A percentile compares a stretch with the other conserved stretches of the same genome.
Evolutionary conservation across 2,888 invertebrate genomes (phyloP).

Genomic region (Acanthosepion pharaonis): DNA sequence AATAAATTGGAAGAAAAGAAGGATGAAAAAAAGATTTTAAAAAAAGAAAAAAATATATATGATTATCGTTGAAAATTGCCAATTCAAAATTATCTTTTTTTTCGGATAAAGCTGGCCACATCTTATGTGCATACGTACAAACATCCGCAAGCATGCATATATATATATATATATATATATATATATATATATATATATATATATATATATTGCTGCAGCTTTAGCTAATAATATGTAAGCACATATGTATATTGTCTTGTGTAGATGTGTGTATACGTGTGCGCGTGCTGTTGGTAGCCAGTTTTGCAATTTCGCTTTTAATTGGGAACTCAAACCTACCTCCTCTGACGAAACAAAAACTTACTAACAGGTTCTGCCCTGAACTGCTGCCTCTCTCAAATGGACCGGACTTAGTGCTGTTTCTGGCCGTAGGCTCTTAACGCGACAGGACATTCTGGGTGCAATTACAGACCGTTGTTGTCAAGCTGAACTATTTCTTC

Average conservation of each 20-base stretch:
- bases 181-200: not conserved
- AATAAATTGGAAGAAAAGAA: not conserved
- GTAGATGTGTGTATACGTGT: not conserved
- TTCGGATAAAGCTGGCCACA: not conserved
- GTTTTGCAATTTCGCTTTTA: not conserved
- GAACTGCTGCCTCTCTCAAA: not conserved
- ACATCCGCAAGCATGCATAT: not conserved
- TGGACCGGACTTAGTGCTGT: not conserved
- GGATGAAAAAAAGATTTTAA: not conserved
- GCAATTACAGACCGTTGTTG: not conserved
- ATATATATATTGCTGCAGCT: not conserved
- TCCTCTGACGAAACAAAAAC: not conserved
- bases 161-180: not conserved
- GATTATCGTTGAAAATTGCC: not conserved
- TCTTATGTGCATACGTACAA: not conserved
- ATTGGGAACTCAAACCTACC: slow-evolving; percentile 33
- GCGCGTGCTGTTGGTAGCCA: slow-evolving; percentile 17
- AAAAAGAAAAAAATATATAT: not conserved
- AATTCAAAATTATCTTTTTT: not conserved
- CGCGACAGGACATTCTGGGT: not conserved
- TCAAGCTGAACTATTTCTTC: not conserved
- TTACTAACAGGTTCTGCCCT: not conserved
- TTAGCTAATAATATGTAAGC: not conserved
- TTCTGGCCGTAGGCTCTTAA: not conserved
- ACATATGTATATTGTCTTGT: not conserved